Percentiles rank a stretch among this genome's conserved stretches.
Conservation (phyloP, 1,140 invertebrate genomes). For the Drosophila subobscura region DNA sequence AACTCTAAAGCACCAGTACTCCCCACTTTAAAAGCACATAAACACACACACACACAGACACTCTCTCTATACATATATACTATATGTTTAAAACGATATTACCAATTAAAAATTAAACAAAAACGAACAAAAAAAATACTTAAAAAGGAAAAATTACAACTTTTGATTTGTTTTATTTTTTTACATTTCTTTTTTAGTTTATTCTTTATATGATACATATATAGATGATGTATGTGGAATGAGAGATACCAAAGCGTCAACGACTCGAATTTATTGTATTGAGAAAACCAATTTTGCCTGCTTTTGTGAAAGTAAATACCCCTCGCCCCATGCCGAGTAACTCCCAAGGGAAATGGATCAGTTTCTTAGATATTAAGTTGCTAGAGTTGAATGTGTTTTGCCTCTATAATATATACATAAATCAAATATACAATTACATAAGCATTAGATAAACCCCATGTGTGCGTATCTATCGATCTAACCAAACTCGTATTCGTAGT, state of each 20-base stretch:
- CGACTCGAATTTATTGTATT: conserved; percentile 75
- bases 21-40: conserved; percentile 6
- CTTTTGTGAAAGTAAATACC: conserved; percentile 60
- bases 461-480: conserved; percentile 16
- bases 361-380: conserved; percentile 65
- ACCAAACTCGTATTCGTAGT: conserved; percentile 1
- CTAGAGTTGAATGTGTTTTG: conserved; percentile 58
- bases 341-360: conserved; percentile 7
- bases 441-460: conserved; percentile 31
- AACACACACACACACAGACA: not conserved
- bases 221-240: conserved; percentile 17
- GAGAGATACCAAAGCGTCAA: conserved; percentile 61
- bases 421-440: conserved; percentile 69
- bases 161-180: conserved; percentile 64
- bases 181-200: conserved; percentile 4
- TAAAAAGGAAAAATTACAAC: conserved; percentile 34
- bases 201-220: conserved; percentile 2
- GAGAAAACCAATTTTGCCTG: conserved; percentile 73
- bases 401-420: conserved; percentile 41
- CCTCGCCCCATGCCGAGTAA: not conserved
- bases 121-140: conserved; percentile 59
- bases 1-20: conserved; percentile 37
- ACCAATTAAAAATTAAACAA: conserved; percentile 61
- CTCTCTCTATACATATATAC: conserved; percentile 43
- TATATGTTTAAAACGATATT: conserved; percentile 75